phyloP scores from a whole-genome alignment of 2,113 vertebrate species.

The Cinclus cinclus region DNA sequence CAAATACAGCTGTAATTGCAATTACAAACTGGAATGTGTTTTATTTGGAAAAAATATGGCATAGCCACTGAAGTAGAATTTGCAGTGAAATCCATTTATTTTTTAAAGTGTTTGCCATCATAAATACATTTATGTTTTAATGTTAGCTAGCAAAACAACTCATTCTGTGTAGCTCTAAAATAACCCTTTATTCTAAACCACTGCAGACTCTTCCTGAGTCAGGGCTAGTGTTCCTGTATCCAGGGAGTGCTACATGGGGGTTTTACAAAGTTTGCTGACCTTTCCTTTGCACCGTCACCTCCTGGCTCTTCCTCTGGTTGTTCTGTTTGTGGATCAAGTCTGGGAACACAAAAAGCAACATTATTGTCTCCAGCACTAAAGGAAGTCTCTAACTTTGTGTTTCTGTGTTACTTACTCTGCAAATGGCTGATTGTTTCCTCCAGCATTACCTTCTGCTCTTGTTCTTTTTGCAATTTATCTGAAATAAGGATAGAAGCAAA shows the following conservation, averaged over 20 bases:
- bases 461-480: slow-evolving; percentile 69
- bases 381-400: rapidly evolving
- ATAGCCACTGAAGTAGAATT: slow-evolving; percentile 10
- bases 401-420: slow-evolving; percentile 64
- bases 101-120: slow-evolving; percentile 26
- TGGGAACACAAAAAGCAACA: not conserved
- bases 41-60: slow-evolving; percentile 28
- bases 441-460: slow-evolving; percentile 63
- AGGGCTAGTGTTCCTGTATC: not conserved
- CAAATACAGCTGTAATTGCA: not conserved
- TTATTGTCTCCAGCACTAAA: rapidly evolving
- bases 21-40: not conserved
- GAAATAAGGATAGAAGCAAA: not conserved
- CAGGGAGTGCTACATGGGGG: not conserved
- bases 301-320: not conserved
- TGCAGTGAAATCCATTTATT: slow-evolving; percentile 70
- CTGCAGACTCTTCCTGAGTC: not conserved
- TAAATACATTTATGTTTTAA: slow-evolving; percentile 25
- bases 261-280: slow-evolving; percentile 72
- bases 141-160: not conserved
- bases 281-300: slow-evolving; percentile 44
- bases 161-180: not conserved
- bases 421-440: slow-evolving; percentile 54
- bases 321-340: slow-evolving; percentile 61
- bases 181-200: not conserved